Base-by-base conservation (phyloP, 2,888 invertebrate genomes). In the Oasisia sp. region DNA sequence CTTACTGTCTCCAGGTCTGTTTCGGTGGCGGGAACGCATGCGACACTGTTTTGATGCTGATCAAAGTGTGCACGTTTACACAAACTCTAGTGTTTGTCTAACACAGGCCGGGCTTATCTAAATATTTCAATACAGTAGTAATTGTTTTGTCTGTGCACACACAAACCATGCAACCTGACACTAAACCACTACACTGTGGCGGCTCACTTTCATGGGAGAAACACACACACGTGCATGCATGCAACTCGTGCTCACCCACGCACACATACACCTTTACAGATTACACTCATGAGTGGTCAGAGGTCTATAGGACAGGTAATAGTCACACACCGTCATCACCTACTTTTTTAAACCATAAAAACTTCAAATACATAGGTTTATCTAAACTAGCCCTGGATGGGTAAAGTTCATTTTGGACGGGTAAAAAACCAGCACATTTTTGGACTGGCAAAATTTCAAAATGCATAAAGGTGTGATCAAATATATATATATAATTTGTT, bases 51-150 rank as follows among this genome's bases (percentile, higher is more conserved):
- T 50, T 74, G 74, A 74, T 74, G 74, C 74, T 74, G 50, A 74
- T 74, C 74, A 74, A 74, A 74, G 27, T 74, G 74, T 1, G 74
- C 74, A 74, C 19, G 27, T 19, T 74, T 74, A 74, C 74, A 27
- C 74, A 74, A 74, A 74, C 74, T 74, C 27, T n/a, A 74, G 74
- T 74, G 74, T 74, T 74, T 74, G 74, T 74, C 74, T 74, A 74
- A 74, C 74, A 74, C n/a, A 74, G 0, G 19, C 3, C 19, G 8
- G 27, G 74, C 74, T 74, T 74, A 74, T 74, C 74, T 74, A 74
- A 74, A 74, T 74, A 74, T 74, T 74, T 74, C n/a, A 74, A 7
- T 74, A 27, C 74, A 74, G 74, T 74, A 74, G 74, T n/a, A 74
- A 74, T n/a, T 74, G 74, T 74, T 74, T 74, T 74, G 74, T 74